Evolutionary conservation across 2,888 invertebrate species (phyloP).

Genomic region (Dryomyza anilis): DNA sequence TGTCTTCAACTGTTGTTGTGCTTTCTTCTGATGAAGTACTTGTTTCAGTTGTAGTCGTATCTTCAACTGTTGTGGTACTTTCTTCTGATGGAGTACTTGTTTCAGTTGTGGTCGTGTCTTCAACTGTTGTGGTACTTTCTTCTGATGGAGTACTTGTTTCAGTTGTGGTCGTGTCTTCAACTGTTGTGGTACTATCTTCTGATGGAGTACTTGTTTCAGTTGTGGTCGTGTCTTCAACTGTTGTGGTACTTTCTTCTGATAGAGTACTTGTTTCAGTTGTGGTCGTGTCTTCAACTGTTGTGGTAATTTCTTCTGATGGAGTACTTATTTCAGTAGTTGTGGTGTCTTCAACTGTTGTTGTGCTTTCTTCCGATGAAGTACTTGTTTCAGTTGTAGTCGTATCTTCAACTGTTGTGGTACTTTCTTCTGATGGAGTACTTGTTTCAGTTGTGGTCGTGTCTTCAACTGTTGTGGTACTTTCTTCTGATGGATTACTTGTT

Average conservation of each 20-base stretch:
- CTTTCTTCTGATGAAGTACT: not conserved
- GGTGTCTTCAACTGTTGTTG: not conserved
- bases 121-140: not conserved
- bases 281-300: not conserved
- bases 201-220: not conserved
- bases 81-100: not conserved
- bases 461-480: not conserved
- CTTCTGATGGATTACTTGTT: not conserved
- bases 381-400: not conserved
- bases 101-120: not conserved
- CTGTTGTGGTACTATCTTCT: not conserved
- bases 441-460: too few species aligned
- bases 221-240: too few species aligned
- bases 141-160: not conserved
- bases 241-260: not conserved
- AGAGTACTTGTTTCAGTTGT: not conserved
- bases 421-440: not conserved
- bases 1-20: not conserved
- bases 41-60: not conserved
- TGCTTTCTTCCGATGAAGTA: not conserved
- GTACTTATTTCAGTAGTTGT: not conserved
- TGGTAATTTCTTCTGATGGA: not conserved
- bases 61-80: not conserved
- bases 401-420: too few species aligned
- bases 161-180: not conserved